These are phyloP conservation scores for Sitobion miscanthi DNA, from an alignment of 1,140 invertebrate genomes.

Conservation along the genomic window DNA sequence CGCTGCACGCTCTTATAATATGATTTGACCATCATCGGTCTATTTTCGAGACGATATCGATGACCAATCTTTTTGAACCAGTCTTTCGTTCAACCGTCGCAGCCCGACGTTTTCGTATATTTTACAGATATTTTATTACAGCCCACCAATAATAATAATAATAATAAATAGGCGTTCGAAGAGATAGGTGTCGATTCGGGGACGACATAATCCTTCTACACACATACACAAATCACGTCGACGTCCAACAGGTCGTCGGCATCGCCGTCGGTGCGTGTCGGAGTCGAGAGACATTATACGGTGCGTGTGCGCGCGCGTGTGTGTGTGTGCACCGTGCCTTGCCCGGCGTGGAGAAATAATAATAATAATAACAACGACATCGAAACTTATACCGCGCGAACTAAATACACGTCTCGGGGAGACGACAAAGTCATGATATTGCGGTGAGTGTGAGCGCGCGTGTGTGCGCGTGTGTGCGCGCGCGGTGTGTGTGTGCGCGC, in stretches of 20 bases:
- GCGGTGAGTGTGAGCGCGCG: not conserved
- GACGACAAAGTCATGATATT: not conserved
- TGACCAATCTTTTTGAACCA: not conserved
- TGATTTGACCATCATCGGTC: not conserved
- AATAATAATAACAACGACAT: conserved; percentile 28
- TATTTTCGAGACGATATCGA: not conserved
- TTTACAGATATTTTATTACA: not conserved
- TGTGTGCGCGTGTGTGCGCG: too few relatives aligned
- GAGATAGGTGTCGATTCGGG: not conserved
- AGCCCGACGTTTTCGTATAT: not conserved
- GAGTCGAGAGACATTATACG: not conserved
- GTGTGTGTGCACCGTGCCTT: too few relatives aligned
- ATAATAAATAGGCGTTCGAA: conserved; percentile 13
- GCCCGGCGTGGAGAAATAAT: not conserved
- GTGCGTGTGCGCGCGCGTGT: not conserved
- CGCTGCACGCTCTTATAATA: too few relatives aligned
- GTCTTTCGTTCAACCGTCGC: not conserved
- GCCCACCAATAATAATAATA: not conserved
- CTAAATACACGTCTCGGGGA: not conserved
- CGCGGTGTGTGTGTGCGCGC: not conserved
- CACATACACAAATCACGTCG: not conserved
- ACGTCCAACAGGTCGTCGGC: not conserved
- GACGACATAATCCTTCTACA: not conserved
- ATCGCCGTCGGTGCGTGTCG: conserved; percentile 32
- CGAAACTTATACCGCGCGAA: conserved; percentile 35